Base-by-base conservation (phyloP, 2,888 invertebrate genomes). In the Neoitamus cyanurus region DNA sequence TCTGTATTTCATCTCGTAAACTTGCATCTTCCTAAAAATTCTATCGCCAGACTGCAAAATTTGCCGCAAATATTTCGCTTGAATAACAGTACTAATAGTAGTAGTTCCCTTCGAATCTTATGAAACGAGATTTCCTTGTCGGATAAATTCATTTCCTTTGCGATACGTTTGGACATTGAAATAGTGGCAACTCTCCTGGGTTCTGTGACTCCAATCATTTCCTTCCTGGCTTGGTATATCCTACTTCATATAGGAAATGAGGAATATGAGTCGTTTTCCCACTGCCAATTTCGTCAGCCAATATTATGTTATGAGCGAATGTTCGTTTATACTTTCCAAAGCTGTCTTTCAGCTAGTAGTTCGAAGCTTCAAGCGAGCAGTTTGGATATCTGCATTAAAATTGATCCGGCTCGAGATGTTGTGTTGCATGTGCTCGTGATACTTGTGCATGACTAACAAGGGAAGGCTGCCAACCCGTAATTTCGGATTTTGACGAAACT, bases 241-340 rank as follows among this genome's bases (percentile, higher is more conserved):
- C 99, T 0, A 98, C 98, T 92, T 99, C 99, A 89, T 98, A 99
- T 0, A 99, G 93, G 89, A 99, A 99, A 91, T 99, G 99, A 0
- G 99, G 99, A 9, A 99, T 94, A 92, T 99, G 99, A 0, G 99
- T 99, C 0, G 99, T 99, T 93, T 99, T 99, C 13, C 99, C 99
- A 87, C 96, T 96, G 90, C 98, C 98, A 30, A 99, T 99, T 93
- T 98, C 98, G 84, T 99, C 99, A 88, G 96, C 96, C 11, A 97
- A 92, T 87, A 98, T n/a, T n/a, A n/a, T n/a, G n/a, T 94, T 1
- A 97, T 93, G 85, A 98, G 95, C 30, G 95, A 93, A 92, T 99
- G 97, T 87, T 98, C 98, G 90, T 96, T 96, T 9, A 99, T 96
- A 0, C 96, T 93, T 92, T 99, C 99, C 95, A 99, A 80, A 93